A percentile compares a stretch with the other conserved stretches of the same genome.
These are phyloP conservation scores for Xestia xanthographa DNA, from an alignment of 2,888 invertebrate genomes.

Conservation along the genomic window DNA sequence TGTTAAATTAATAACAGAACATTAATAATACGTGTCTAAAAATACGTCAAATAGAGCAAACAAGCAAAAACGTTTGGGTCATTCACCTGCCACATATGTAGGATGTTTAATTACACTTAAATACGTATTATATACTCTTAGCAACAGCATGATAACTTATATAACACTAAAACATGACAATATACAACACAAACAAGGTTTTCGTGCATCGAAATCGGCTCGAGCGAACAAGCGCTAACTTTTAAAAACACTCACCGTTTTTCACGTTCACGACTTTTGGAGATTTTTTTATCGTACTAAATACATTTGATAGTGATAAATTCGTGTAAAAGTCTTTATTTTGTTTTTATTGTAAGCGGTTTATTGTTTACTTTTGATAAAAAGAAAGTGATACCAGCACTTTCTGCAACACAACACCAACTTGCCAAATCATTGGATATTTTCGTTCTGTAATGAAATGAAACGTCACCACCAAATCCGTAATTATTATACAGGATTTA, in stretches of 20 bases:
- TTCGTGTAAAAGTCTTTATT: constrained; percentile 12
- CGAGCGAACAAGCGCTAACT: constrained; percentile 68
- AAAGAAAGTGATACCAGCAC: constrained; percentile 62
- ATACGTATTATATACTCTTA: constrained; percentile 75
- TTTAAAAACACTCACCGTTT: constrained; percentile 73
- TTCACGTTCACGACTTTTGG: constrained; percentile 44
- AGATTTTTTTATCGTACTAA: constrained; percentile 22
- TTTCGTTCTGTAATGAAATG: constrained; percentile 62
- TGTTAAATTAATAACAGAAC: not conserved
- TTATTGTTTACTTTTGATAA: constrained; percentile 61
- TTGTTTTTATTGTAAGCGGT: constrained; percentile 23
- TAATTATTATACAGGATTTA: not conserved
- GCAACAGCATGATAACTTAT: constrained; percentile 81
- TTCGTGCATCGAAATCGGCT: constrained; percentile 51
- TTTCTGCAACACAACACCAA: constrained; percentile 63
- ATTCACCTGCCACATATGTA: constrained; percentile 78
- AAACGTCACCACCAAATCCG: constrained; percentile 45
- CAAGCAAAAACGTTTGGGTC: constrained; percentile 61
- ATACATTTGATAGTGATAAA: constrained; percentile 40
- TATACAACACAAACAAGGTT: constrained; percentile 77
- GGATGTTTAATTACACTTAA: constrained; percentile 72
- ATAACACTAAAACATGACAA: constrained; percentile 79
- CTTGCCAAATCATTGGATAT: constrained; percentile 81
- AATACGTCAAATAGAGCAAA: constrained; percentile 40
- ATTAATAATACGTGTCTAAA: constrained; percentile 34